Evolutionary conservation across 1,140 invertebrate species (phyloP).

Genomic region (Drosophila insularis): DNA sequence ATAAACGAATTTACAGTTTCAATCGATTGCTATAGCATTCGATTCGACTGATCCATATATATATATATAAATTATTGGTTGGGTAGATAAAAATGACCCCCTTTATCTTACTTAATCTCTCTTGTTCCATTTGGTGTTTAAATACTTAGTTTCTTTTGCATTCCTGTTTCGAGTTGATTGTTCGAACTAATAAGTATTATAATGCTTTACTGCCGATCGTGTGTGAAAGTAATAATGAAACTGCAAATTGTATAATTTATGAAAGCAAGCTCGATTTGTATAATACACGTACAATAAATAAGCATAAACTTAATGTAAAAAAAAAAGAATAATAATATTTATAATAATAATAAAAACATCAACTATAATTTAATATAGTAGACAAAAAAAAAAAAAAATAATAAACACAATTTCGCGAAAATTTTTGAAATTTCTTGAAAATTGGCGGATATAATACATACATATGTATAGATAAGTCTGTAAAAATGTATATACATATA

Average conservation of each 20-base stretch:
- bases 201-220: slow-evolving; percentile 27
- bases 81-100: not conserved
- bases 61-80: not conserved
- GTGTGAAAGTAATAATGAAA: slow-evolving; percentile 13
- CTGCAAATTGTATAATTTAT: slow-evolving; percentile 36
- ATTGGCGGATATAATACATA: slow-evolving; percentile 39
- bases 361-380: slow-evolving; percentile 10
- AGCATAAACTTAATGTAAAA: slow-evolving; percentile 74
- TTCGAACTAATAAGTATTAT: slow-evolving; percentile 5
- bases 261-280: slow-evolving; percentile 70
- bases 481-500: slow-evolving; percentile 14
- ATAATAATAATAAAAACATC: slow-evolving; percentile 8
- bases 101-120: not conserved
- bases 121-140: not conserved
- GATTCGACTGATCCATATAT: too few relatives aligned
- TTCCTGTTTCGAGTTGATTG: slow-evolving; percentile 7
- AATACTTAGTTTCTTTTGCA: not conserved
- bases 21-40: too few relatives aligned
- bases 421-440: slow-evolving; percentile 78
- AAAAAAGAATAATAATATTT: slow-evolving; percentile 50
- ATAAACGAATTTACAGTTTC: too few relatives aligned
- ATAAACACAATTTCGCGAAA: slow-evolving; percentile 70
- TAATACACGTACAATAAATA: slow-evolving; percentile 79
- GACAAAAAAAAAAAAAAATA: slow-evolving; percentile 39
- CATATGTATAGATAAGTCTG: slow-evolving; percentile 61